phyloP scores from a whole-genome alignment of 2,113 vertebrate species.

The Hucho hucho region DNA sequence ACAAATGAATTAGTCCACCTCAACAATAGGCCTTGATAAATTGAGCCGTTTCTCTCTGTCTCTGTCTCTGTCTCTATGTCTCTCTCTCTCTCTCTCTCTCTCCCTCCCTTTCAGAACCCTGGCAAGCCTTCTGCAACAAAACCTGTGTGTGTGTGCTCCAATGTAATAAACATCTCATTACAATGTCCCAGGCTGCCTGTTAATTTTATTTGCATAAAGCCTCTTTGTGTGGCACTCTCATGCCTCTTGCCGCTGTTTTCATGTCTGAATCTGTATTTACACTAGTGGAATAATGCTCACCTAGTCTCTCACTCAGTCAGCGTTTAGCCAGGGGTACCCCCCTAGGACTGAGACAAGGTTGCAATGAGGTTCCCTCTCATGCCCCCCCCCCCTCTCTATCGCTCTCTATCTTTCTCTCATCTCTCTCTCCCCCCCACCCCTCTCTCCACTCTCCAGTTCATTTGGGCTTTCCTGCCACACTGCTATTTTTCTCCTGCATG shows the following conservation, averaged over 20 bases:
- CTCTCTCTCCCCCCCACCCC: not conserved
- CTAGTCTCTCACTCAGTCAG: not conserved
- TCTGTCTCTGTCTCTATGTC: slow-evolving; percentile 12
- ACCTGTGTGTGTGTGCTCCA: slow-evolving; percentile 36
- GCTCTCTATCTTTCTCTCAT: not conserved
- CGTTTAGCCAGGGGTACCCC: not conserved
- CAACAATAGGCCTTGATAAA: slow-evolving; percentile 72
- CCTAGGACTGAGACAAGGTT: too few relatives aligned
- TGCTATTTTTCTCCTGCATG: slow-evolving; percentile 21
- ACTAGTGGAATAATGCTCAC: slow-evolving; percentile 10
- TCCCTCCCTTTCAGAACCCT: slow-evolving; percentile 12
- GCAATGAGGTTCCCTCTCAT: not conserved
- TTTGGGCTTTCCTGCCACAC: slow-evolving; percentile 27
- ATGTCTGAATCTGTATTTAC: slow-evolving; percentile 35
- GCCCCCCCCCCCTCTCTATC: not conserved
- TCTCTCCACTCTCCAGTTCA: slow-evolving; percentile 11
- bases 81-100: slow-evolving; percentile 21
- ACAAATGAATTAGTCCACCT: slow-evolving; percentile 79
- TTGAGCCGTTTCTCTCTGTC: slow-evolving; percentile 60
- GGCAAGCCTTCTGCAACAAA: too few relatives aligned
- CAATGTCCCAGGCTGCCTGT: slow-evolving; percentile 54
- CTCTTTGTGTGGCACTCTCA: slow-evolving; percentile 48
- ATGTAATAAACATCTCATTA: slow-evolving; percentile 71
- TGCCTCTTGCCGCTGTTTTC: slow-evolving; percentile 15
- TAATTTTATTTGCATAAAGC: slow-evolving; percentile 64